phyloP scores from a whole-genome alignment of 1,140 invertebrate species.

The Zophobas morio region DNA sequence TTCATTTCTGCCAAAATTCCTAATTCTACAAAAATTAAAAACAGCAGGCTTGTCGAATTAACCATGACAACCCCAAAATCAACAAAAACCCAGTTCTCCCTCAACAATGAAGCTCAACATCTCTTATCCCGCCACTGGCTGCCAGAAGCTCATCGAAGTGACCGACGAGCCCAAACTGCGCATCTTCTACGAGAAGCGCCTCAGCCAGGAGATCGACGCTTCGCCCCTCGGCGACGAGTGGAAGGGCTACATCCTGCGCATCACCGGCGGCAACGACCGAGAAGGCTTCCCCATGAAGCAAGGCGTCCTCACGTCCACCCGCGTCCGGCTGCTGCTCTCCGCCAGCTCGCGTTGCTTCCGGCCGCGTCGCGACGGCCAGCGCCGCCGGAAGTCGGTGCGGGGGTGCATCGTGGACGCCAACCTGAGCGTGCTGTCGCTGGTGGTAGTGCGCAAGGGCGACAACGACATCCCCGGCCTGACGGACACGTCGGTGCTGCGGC shows the following conservation, averaged over 20 bases:
- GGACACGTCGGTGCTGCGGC: constrained; percentile 78
- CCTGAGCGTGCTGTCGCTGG: constrained; percentile 77
- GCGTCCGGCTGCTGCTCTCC: constrained; percentile 79
- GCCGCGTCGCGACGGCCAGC: constrained; percentile 77
- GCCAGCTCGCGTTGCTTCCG: constrained; percentile 80
- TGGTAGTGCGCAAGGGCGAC: constrained; percentile 80
- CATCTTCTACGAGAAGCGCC: constrained; percentile 98
- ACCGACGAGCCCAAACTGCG: constrained; percentile 97
- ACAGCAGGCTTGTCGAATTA: too few relatives aligned
- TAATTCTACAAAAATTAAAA: too few relatives aligned
- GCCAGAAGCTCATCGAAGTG: constrained; percentile 97
- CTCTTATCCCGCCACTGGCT: constrained; percentile 96
- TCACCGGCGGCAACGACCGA: constrained; percentile 98
- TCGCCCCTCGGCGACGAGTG: constrained; percentile 96
- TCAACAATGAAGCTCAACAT: constrained; percentile 87
- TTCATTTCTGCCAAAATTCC: too few relatives aligned
- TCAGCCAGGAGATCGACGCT: constrained; percentile 94
- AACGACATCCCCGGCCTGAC: constrained; percentile 83
- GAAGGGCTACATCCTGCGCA: constrained; percentile 96
- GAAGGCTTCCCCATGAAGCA: constrained; percentile 99
- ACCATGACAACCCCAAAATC: too few relatives aligned
- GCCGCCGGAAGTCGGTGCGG: constrained; percentile 82
- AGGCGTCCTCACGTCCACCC: constrained; percentile 65
- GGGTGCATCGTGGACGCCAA: constrained; percentile 85
- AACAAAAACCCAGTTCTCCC: neutral